Base-by-base conservation (phyloP, 2,888 invertebrate species). In the Pristionchus japonicus region DNA sequence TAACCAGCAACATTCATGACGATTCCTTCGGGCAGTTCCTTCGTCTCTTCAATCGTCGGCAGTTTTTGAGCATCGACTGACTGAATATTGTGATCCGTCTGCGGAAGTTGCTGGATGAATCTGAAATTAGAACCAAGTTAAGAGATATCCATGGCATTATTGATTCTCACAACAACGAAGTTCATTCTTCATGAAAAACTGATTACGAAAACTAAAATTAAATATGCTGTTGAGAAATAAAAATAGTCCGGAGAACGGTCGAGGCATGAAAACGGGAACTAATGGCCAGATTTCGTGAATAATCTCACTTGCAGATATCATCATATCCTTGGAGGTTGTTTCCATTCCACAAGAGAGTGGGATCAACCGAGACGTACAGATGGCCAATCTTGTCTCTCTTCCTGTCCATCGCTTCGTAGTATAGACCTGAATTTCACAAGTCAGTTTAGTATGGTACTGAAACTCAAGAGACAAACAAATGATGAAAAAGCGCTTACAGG, bases 261-360 rank as follows among this genome's bases (percentile, higher is more conserved):
- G n/a, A n/a, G n/a, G n/a, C n/a, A n/a, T n/a, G n/a, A n/a, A n/a
- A n/a, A n/a, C n/a, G n/a, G n/a, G n/a, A n/a, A n/a, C n/a, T n/a
- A n/a, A n/a, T n/a, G n/a, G n/a, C n/a, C n/a, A n/a, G 27, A n/a
- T 61, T 23, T 3, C 27, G 61, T 61, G 27, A 87, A 82, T 67
- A 37, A 87, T 13, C 90, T 23, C 80, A 91, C 92, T 89, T 97
- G 93, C 97, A 96, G 88, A 98, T 97, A 90, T 96, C 96, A 57
- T 97, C 97, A 93, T 96, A 96, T 11, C 97, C 97, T 87, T 96
- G 96, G 0, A 97, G 96, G 11, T 97, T 97, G 95, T 97, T 97
- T 47, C 98, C 98, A 95, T 98, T 98, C 98, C 98, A 98, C 77
- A 97, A 96, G 86, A 98, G 95, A n/a, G 97, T 95, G 11, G 97